Percentiles rank a stretch among this genome's conserved stretches.
Conservation (phyloP, 2,888 invertebrate genomes). For the Synanthedon vespiformis region DNA sequence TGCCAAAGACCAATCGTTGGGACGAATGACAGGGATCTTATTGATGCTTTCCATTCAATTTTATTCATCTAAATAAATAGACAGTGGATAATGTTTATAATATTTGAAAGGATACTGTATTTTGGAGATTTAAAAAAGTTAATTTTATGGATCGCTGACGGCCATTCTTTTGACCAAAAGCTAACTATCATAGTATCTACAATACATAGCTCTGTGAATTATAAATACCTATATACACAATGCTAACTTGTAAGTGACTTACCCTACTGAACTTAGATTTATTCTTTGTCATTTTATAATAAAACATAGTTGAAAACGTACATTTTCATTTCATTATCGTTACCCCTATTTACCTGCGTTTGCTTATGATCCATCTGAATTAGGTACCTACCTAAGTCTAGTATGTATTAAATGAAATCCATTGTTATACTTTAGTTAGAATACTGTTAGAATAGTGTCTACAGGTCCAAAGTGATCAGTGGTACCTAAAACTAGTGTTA, state of each 20-base stretch:
- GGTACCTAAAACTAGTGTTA: too few species aligned
- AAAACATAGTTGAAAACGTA: slow-evolving; percentile 70
- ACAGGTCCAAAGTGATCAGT: too few species aligned
- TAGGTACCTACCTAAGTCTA: not conserved
- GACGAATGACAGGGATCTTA: slow-evolving; percentile 61
- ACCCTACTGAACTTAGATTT: slow-evolving; percentile 75
- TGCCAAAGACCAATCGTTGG: slow-evolving; percentile 67
- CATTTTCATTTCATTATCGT: slow-evolving; percentile 14
- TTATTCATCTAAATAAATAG: slow-evolving; percentile 20
- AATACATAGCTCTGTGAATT: slow-evolving; percentile 37
- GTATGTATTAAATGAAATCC: not conserved
- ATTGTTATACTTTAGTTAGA: not conserved
- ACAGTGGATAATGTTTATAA: slow-evolving; percentile 42
- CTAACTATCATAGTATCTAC: slow-evolving; percentile 19
- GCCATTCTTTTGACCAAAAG: slow-evolving; percentile 18
- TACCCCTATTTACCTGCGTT: not conserved
- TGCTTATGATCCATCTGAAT: not conserved
- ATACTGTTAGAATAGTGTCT: too few species aligned
- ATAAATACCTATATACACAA: slow-evolving; percentile 48
- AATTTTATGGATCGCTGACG: slow-evolving; percentile 34
- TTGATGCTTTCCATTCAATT: slow-evolving; percentile 47
- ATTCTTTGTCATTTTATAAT: slow-evolving; percentile 81
- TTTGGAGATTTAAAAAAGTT: slow-evolving; percentile 41
- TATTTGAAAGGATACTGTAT: slow-evolving; percentile 43
- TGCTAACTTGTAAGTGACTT: slow-evolving; percentile 61